Base-by-base conservation (phyloP, 1,140 invertebrate species). In the Meloidogyne exigua region DNA sequence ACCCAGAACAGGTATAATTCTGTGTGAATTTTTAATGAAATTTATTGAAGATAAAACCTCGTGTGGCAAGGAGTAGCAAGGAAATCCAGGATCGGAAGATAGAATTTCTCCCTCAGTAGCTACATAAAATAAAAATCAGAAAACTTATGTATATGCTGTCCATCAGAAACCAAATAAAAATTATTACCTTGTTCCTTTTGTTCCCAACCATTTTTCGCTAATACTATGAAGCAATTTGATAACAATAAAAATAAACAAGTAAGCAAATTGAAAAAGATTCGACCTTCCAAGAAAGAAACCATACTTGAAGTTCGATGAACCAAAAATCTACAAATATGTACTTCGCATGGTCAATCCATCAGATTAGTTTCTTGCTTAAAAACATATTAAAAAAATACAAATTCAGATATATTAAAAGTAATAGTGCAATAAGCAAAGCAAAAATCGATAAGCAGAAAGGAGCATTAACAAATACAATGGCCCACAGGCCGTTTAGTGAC, bases 1-100 rank as follows among this genome's bases (percentile, higher is more conserved):
- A 87, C 0, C 71, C 82, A 25, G 75, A 72, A 72, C 85, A 87
- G 11, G 85, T 87, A 76, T 87, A 87, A 64, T 87, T 87, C 26
- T 57, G 9, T 1, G 18, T n/a, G 9, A n/a, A 57, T 4, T 57
- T 57, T 4, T n/a, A 3, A n/a, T 15, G 13, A n/a, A 57, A 3
- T n/a, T 57, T 57, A 18, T 0, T 18, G 15, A 49, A n/a, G 5
- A 18, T 18, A n/a, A 57, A 57, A 57, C 49, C 18, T 87, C 85
- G 5, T 80, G 65, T 12, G 85, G 72, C 28, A 87, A 78, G 3
- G 85, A 87, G 76, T 88, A 83, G 69, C 85, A 87, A 9, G 86
- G 82, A 76, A 88, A 87, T 64, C 85, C 86, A 25, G 88, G 72
- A 28, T 87, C 79, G 10, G 82, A 57, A 68, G 82, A 68, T 1